A percentile compares a stretch with the other conserved stretches of the same genome.
phyloP scores from a whole-genome alignment of 2,888 invertebrate genomes.

The Teleiodes luculella region DNA sequence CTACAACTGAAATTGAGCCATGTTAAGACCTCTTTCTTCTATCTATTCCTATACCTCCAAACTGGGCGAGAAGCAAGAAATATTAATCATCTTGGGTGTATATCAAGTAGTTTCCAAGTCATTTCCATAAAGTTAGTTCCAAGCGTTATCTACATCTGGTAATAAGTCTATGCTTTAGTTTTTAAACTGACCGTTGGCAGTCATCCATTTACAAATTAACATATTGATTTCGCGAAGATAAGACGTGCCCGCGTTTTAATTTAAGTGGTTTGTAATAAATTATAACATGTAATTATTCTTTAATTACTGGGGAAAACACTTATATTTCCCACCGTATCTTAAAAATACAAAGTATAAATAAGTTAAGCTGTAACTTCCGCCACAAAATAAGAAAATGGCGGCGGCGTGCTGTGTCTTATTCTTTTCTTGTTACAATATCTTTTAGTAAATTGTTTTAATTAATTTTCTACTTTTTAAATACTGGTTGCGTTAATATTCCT shows the following conservation, averaged over 20 bases:
- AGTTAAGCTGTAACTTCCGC: slow-evolving; percentile 1
- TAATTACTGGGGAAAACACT: slow-evolving; percentile 29
- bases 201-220: slow-evolving; percentile 47
- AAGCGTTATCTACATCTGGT: not conserved
- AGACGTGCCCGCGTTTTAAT: slow-evolving; percentile 28
- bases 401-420: too few relatives aligned
- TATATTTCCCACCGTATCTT: slow-evolving; percentile 21
- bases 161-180: slow-evolving; percentile 9
- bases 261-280: slow-evolving; percentile 26
- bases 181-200: slow-evolving; percentile 48
- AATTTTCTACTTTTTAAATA: too few relatives aligned
- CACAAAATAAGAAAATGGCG: too few relatives aligned
- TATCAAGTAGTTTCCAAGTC: not conserved
- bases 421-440: too few relatives aligned
- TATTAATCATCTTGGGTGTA: not conserved
- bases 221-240: slow-evolving; percentile 64
- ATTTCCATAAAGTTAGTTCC: not conserved
- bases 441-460: too few relatives aligned
- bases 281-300: slow-evolving; percentile 32
- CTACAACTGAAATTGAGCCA: too few relatives aligned
- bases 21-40: too few relatives aligned
- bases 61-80: too few relatives aligned
- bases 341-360: slow-evolving; percentile 10
- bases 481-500: too few relatives aligned
- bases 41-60: too few relatives aligned